phyloP scores from a whole-genome alignment of 92 coral and sea anemone genomes.

The Plumapathes pennacea region DNA sequence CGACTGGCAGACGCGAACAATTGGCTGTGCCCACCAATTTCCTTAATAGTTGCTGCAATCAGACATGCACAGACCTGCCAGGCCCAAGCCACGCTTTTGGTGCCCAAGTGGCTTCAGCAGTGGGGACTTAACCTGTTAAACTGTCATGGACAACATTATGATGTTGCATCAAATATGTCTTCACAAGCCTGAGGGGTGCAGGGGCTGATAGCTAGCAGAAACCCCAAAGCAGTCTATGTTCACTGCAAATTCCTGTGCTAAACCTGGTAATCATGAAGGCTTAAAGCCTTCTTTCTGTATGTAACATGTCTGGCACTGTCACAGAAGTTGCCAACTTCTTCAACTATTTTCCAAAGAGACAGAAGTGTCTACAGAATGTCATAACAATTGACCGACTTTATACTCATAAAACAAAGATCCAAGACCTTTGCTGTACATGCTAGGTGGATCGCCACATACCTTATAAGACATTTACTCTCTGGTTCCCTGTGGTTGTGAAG shows the following conservation, averaged over 20 bases:
- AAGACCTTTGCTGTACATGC: constrained; percentile 42
- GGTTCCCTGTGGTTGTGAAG: constrained; percentile 27
- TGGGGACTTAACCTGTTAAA: constrained; percentile 45
- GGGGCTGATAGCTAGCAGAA: constrained; percentile 21
- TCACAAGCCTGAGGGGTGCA: constrained; percentile 42
- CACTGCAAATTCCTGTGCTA: constrained; percentile 35
- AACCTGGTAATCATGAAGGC: constrained; percentile 36
- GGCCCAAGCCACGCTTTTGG: constrained; percentile 23
- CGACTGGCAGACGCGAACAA: constrained; percentile 16
- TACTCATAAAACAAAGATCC: constrained; percentile 22
- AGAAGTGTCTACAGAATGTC: constrained; percentile 12
- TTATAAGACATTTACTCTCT: constrained; percentile 18
- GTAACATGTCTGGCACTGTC: constrained; percentile 52
- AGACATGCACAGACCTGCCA: constrained; percentile 17
- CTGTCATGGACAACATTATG: constrained; percentile 57
- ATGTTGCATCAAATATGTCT: constrained; percentile 39
- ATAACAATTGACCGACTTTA: constrained; percentile 15
- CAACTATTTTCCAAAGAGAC: constrained; percentile 23
- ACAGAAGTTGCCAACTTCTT: constrained; percentile 28
- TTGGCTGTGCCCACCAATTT: constrained; percentile 38
- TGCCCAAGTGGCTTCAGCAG: constrained; percentile 17
- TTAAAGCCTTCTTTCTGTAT: constrained; percentile 39
- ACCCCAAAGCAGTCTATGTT: constrained; percentile 36
- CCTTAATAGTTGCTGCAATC: constrained; percentile 8
- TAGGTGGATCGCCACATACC: constrained; percentile 54